Percentiles rank a stretch among this genome's conserved stretches.
These are phyloP conservation scores for Chesias legatella DNA, from an alignment of 2,888 invertebrate species.

Conservation along the genomic window DNA sequence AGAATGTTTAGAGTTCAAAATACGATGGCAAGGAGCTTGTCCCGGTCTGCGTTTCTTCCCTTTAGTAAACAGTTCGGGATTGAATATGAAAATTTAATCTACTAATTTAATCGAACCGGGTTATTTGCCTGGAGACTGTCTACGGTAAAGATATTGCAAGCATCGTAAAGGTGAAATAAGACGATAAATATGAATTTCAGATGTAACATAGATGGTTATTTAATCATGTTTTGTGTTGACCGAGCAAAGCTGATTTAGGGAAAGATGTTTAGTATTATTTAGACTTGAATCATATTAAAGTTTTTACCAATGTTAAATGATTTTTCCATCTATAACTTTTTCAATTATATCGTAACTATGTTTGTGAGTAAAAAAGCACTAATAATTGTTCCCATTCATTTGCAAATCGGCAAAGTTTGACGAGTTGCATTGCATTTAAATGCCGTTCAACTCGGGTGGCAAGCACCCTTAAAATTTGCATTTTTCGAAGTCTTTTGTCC, in stretches of 20 bases:
- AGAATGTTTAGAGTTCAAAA: constrained; percentile 25
- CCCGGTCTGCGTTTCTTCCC: constrained; percentile 61
- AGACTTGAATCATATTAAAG: too few relatives aligned
- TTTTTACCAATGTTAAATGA: too few relatives aligned
- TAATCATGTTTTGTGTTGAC: background rate
- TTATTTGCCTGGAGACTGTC: constrained; percentile 45
- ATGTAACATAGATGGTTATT: constrained; percentile 4
- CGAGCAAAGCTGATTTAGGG: background rate
- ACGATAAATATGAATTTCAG: constrained; percentile 24
- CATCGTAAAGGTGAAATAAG: constrained; percentile 32
- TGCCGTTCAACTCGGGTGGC: constrained; percentile 41
- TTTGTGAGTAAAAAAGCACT: constrained; percentile 22
- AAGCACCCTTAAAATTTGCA: constrained; percentile 52
- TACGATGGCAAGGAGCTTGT: constrained; percentile 24
- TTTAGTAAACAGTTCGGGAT: constrained; percentile 85
- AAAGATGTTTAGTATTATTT: too few relatives aligned
- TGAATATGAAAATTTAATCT: constrained; percentile 91
- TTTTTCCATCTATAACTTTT: too few relatives aligned
- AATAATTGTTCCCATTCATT: constrained; percentile 52
- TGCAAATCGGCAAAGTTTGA: constrained; percentile 61
- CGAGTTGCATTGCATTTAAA: constrained; percentile 70
- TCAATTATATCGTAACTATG: too few relatives aligned
- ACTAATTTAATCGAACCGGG: constrained; percentile 84
- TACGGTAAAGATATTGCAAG: constrained; percentile 52
- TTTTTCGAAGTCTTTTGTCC: constrained; percentile 59